Evolutionary conservation across 2,888 invertebrate species (phyloP).

Genomic region (Caenorhabditis imperialis): DNA sequence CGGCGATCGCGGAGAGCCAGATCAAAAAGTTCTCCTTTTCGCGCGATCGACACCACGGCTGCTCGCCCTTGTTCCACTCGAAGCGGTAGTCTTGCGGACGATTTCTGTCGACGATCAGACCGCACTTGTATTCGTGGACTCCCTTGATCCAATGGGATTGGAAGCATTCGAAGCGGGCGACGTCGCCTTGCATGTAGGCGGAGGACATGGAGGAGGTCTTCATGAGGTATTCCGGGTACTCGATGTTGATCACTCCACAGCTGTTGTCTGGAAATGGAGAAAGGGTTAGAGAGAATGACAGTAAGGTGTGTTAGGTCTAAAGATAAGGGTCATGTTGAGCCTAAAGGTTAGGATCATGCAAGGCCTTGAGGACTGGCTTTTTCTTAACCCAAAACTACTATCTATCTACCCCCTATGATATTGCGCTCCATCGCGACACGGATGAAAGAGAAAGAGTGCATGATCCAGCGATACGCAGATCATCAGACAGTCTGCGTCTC

Average conservation of each 20-base stretch:
- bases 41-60: conserved; percentile 77
- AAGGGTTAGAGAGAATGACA: no score
- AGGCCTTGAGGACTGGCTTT: no score
- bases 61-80: conserved; percentile 77
- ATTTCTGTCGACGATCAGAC: conserved; percentile 74
- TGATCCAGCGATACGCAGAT: no score
- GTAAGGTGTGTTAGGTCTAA: no score
- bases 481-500: no score
- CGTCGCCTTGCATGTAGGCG: conserved; percentile 76
- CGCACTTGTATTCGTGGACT: conserved; percentile 76
- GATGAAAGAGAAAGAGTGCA: no score
- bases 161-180: conserved; percentile 76
- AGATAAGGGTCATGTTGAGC: no score
- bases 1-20: conserved; percentile 74
- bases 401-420: no score
- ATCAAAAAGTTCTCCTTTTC: conserved; percentile 77
- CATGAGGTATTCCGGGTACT: conserved; percentile 77
- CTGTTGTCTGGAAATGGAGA: conserved; percentile 70
- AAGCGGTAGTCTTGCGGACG: conserved; percentile 74
- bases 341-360: no score
- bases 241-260: conserved; percentile 78
- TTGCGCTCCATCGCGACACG: no score
- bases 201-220: conserved; percentile 74
- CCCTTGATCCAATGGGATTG: conserved; percentile 77
- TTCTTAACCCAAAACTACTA: no score